Percentiles rank a stretch among this genome's conserved stretches.
These are phyloP conservation scores for Ips nitidus DNA, from an alignment of 1,140 invertebrate genomes.

Conservation along the genomic window DNA sequence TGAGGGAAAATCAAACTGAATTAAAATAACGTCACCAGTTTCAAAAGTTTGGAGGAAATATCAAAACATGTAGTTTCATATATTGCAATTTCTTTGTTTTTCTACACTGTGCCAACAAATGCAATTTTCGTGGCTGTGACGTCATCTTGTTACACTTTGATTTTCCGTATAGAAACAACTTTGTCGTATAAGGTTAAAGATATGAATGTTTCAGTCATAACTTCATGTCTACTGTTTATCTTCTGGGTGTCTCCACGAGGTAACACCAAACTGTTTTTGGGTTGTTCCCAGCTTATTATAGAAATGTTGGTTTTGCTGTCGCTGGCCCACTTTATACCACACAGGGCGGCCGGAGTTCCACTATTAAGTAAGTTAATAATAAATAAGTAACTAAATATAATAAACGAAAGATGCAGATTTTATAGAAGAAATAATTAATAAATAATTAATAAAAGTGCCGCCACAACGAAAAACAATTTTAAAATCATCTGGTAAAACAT, in stretches of 20 bases:
- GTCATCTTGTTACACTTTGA: too few relatives aligned
- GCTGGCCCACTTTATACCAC: slow-evolving; percentile 42
- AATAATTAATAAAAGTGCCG: too few relatives aligned
- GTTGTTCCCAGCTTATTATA: slow-evolving; percentile 43
- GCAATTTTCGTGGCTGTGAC: too few relatives aligned
- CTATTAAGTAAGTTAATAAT: slow-evolving; percentile 47
- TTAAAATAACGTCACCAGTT: too few relatives aligned
- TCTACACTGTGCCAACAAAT: too few relatives aligned
- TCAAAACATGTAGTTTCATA: too few relatives aligned
- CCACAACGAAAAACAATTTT: too few relatives aligned
- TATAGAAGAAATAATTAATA: neutral
- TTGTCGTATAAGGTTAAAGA: neutral
- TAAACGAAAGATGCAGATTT: neutral
- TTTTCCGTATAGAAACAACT: too few relatives aligned
- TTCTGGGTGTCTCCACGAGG: slow-evolving; percentile 47
- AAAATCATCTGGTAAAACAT: too few relatives aligned
- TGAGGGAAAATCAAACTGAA: too few relatives aligned
- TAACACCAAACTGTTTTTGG: slow-evolving; percentile 44
- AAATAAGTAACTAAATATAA: slow-evolving; percentile 17
- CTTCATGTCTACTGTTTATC: slow-evolving; percentile 39
- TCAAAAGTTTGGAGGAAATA: too few relatives aligned
- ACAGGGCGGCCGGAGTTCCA: slow-evolving; percentile 42
- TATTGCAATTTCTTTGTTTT: too few relatives aligned
- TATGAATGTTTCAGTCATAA: slow-evolving; percentile 44
- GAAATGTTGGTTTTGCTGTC: slow-evolving; percentile 41